Conservation (phyloP, 2,797 vertebrate species). For the Scomberomorus guttatus region DNA sequence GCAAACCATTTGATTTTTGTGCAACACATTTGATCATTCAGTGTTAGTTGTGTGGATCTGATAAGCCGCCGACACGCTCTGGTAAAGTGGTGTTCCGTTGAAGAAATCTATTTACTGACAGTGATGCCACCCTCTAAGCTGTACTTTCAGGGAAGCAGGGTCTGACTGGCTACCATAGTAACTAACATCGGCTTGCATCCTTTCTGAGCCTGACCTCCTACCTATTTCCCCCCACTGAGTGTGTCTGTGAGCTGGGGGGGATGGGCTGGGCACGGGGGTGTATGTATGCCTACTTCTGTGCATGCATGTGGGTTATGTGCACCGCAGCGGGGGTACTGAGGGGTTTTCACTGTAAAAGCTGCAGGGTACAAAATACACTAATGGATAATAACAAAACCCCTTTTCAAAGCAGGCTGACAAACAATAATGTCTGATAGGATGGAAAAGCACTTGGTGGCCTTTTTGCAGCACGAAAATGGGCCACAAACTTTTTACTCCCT, state of each 20-base stretch:
- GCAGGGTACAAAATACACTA: constrained; percentile 74
- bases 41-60: constrained; percentile 25
- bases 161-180: constrained; percentile 72
- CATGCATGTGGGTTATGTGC: constrained; percentile 48
- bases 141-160: constrained; percentile 24
- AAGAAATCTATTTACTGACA: constrained; percentile 47
- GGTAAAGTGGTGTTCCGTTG: constrained; percentile 36
- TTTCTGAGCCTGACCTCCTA: constrained; percentile 55
- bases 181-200: constrained; percentile 60
- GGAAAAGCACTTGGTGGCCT: constrained; percentile 70
- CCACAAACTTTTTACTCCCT: constrained; percentile 49
- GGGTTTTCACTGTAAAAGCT: constrained; percentile 76
- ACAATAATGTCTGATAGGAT: constrained; percentile 57
- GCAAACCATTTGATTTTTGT: constrained; percentile 43
- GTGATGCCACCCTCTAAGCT: constrained; percentile 19
- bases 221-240: constrained; percentile 43
- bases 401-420: constrained; percentile 57
- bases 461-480: constrained; percentile 60
- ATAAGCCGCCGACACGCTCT: constrained; percentile 27
- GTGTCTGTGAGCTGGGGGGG: constrained; percentile 21
- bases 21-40: constrained; percentile 45
- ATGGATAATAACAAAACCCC: constrained; percentile 77
- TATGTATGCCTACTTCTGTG: constrained; percentile 34
- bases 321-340: constrained; percentile 61
- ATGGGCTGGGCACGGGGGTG: constrained; percentile 3